A percentile compares a stretch with the other conserved stretches of the same genome.
Evolutionary conservation across 2,888 invertebrate genomes (phyloP).

Genomic region (Microctonus aethiopoides): DNA sequence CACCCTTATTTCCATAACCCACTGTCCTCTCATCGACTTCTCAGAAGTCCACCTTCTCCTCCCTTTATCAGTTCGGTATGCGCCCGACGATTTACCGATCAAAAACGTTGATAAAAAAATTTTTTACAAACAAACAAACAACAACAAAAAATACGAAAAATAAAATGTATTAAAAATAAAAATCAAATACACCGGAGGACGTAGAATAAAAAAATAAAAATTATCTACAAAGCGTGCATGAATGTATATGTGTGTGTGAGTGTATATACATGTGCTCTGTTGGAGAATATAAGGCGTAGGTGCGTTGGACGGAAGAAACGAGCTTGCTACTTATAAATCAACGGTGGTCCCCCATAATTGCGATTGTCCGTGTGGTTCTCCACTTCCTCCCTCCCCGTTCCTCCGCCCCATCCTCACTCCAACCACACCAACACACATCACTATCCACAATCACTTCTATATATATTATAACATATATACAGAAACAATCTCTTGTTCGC

Average conservation of each 20-base stretch:
- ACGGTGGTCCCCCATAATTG: conserved; percentile 54
- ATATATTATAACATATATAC: neutral
- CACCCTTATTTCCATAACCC: conserved; percentile 54
- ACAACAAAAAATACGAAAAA: conserved; percentile 25
- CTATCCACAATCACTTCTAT: conserved; percentile 7
- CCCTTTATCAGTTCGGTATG: conserved; percentile 32
- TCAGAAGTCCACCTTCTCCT: conserved; percentile 39
- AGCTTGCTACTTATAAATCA: conserved; percentile 55
- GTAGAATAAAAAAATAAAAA: conserved; percentile 22
- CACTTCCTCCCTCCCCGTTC: neutral
- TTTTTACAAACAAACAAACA: conserved; percentile 15
- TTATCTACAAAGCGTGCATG: conserved; percentile 12
- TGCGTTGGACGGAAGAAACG: conserved; percentile 46
- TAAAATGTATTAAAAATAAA: conserved; percentile 35
- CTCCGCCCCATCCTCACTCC: conserved; percentile 1
- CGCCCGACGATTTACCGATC: conserved; percentile 27
- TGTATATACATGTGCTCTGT: conserved; percentile 5
- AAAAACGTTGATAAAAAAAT: conserved; percentile 22
- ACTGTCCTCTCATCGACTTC: conserved; percentile 45
- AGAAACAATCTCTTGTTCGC: conserved; percentile 20
- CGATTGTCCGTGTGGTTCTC: conserved; percentile 49
- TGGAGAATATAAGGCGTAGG: conserved; percentile 41
- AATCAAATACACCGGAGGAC: conserved; percentile 22
- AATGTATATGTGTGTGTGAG: neutral
- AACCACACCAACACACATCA: neutral